These are phyloP conservation scores for Apolygus lucorum DNA, from an alignment of 1,140 invertebrate species.

Conservation along the genomic window DNA sequence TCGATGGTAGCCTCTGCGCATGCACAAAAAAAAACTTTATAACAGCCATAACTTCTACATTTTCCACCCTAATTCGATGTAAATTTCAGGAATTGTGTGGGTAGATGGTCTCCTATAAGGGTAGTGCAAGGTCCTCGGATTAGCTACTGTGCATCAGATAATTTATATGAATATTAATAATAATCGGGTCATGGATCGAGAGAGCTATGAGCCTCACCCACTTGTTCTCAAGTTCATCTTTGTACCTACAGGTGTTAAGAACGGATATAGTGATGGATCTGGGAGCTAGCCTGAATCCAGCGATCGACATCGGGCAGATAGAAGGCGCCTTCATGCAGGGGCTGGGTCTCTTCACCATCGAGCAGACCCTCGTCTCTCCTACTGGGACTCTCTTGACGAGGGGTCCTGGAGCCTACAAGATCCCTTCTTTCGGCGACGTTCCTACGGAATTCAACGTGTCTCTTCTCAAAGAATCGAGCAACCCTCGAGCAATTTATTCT, in stretches of 20 bases:
- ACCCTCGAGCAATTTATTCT: constrained; percentile 84
- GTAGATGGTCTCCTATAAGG: too few relatives aligned
- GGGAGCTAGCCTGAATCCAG: constrained; percentile 84
- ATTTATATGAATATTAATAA: too few relatives aligned
- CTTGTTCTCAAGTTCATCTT: too few relatives aligned
- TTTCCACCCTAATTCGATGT: too few relatives aligned
- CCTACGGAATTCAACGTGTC: constrained; percentile 88
- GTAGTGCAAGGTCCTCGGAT: too few relatives aligned
- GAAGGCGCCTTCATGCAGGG: constrained; percentile 92
- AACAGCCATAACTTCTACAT: too few relatives aligned
- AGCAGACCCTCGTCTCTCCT: constrained; percentile 79
- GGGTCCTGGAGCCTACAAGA: constrained; percentile 89
- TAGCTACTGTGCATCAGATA: too few relatives aligned
- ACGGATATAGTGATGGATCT: constrained; percentile 95
- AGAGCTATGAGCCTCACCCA: too few relatives aligned
- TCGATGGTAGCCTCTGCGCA: too few relatives aligned
- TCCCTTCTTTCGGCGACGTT: constrained; percentile 83
- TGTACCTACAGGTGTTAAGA: constrained; percentile 60
- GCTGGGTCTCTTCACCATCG: constrained; percentile 82
- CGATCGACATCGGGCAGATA: constrained; percentile 92
- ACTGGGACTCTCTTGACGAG: constrained; percentile 68
- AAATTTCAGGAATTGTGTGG: too few relatives aligned
- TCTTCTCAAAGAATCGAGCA: constrained; percentile 73
- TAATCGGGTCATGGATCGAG: too few relatives aligned
- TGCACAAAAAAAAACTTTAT: too few relatives aligned